Evolutionary conservation across 2,797 vertebrate genomes (phyloP).

Genomic region (Sus cebifrons): DNA sequence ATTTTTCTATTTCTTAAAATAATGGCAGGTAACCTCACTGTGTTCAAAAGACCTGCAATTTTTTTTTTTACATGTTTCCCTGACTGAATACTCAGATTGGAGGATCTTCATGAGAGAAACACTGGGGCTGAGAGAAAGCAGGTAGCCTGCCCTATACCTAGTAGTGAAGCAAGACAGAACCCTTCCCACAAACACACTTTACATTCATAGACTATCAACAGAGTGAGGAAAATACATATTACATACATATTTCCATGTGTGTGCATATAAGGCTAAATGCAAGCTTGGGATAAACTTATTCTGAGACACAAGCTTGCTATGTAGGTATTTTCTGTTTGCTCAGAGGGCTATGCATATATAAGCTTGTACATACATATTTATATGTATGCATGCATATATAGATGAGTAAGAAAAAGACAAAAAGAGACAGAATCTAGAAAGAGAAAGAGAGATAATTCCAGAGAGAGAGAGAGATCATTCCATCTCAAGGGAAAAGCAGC

Average conservation of each 20-base stretch:
- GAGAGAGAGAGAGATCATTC: neutral
- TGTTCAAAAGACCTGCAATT: neutral
- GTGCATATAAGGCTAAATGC: neutral
- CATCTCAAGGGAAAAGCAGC: neutral
- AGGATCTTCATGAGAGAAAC: fast-evolving
- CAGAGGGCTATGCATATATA: neutral
- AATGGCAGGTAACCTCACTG: neutral
- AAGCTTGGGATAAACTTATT: neutral
- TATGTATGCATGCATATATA: neutral
- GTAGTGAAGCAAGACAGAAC: neutral
- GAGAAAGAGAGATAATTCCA: neutral
- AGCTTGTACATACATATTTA: neutral
- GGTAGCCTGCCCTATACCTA: fast-evolving
- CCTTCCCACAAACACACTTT: neutral
- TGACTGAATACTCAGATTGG: neutral
- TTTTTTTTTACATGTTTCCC: neutral
- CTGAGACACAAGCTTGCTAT: neutral
- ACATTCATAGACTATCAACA: neutral
- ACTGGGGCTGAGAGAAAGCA: neutral
- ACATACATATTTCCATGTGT: neutral
- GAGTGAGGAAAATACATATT: too few species aligned
- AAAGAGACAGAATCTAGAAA: neutral
- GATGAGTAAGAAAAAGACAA: neutral
- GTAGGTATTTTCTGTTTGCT: neutral
- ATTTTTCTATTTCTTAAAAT: neutral